These are phyloP conservation scores for Oncorhynchus nerka DNA, from an alignment of 2,113 vertebrate genomes.

Conservation along the genomic window DNA sequence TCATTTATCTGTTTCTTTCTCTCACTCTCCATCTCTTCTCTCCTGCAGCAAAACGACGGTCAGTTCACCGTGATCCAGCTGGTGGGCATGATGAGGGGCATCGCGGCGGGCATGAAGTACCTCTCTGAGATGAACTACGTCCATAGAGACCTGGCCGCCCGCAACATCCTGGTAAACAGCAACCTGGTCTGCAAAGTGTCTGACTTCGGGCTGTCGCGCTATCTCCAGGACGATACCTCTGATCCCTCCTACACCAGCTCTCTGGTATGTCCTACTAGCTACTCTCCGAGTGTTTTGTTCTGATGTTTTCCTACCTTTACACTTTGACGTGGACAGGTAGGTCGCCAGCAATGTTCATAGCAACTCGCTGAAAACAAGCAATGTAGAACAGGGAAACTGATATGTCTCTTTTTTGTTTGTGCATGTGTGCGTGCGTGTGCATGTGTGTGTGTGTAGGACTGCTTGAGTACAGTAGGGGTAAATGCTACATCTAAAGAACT, in stretches of 20 bases:
- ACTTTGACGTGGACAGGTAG: too few species aligned
- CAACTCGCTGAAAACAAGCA: too few species aligned
- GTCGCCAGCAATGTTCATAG: too few species aligned
- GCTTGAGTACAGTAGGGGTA: too few species aligned
- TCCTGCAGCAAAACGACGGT: conserved; percentile 91
- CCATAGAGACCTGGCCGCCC: conserved; percentile 93
- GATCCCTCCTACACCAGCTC: conserved; percentile 99
- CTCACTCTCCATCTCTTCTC: neutral
- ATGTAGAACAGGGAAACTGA: too few species aligned
- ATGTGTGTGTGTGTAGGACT: too few species aligned
- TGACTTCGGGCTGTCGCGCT: conserved; percentile 95
- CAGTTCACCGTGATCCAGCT: conserved; percentile 98
- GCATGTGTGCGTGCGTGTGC: neutral
- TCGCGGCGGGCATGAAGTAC: conserved; percentile 97
- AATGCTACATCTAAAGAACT: too few species aligned
- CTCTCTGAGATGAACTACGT: conserved; percentile 97
- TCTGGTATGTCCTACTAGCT: conserved; percentile 75
- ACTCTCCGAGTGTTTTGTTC: too few species aligned
- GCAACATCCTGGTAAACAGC: conserved; percentile 98
- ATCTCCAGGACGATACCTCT: conserved; percentile 94
- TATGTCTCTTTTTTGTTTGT: too few species aligned
- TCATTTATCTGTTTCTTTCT: neutral
- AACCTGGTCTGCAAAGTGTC: conserved; percentile 98
- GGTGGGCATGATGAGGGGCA: conserved; percentile 96
- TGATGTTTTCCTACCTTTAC: too few species aligned